A percentile compares a stretch with the other conserved stretches of the same genome.
phyloP scores from a whole-genome alignment of 2,113 vertebrate species.

The Myrmophylax atrothorax region DNA sequence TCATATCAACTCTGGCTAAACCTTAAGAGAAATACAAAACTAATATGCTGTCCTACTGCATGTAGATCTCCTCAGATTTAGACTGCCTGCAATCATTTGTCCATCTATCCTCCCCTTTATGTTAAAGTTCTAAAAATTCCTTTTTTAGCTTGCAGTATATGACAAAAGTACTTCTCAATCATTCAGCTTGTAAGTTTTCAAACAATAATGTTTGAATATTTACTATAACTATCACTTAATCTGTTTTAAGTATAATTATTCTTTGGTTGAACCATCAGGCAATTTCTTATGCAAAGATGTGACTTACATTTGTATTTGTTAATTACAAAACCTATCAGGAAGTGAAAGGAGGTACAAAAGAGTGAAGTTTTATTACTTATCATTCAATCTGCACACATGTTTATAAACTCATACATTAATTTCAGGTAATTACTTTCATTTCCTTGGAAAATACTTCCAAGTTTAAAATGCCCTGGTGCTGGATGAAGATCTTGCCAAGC shows the following conservation, averaged over 20 bases:
- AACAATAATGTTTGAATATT: not conserved
- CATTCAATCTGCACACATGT: not conserved
- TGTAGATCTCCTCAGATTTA: not conserved
- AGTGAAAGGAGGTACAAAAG: not conserved
- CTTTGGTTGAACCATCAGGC: not conserved
- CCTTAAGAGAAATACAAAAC: not conserved
- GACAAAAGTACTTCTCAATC: not conserved
- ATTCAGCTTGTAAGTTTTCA: not conserved
- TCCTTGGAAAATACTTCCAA: conserved; percentile 2
- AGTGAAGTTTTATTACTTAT: not conserved
- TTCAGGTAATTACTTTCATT: not conserved
- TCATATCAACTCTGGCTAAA: not conserved
- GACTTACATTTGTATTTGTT: not conserved
- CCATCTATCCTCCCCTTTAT: not conserved
- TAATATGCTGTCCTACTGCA: not conserved
- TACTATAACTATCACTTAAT: not conserved
- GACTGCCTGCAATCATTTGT: not conserved
- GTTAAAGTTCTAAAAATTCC: not conserved
- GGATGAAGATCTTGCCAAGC: not conserved
- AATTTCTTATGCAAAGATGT: not conserved
- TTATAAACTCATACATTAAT: not conserved
- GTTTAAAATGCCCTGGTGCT: not conserved
- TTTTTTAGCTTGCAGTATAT: not conserved
- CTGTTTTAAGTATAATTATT: not conserved
- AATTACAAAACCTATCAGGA: not conserved